Evolutionary conservation across 1,140 invertebrate genomes (phyloP).

Genomic region (Drosophila triauraria): DNA sequence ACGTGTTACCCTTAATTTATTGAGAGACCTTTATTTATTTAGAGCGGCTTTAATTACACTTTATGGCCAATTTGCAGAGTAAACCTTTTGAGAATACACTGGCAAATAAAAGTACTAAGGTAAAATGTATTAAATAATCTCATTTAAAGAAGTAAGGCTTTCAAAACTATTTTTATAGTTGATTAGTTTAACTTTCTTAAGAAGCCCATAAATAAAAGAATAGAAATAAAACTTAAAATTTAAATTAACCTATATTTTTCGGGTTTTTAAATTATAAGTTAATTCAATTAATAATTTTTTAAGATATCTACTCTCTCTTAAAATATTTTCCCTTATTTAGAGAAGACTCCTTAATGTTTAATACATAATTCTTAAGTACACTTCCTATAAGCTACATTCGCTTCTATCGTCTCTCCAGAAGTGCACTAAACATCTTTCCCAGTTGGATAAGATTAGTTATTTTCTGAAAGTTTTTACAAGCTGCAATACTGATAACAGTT

Average conservation of each 20-base stretch:
- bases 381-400: background rate
- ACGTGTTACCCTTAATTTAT: conserved; percentile 2
- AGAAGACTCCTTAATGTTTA: too few species aligned
- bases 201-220: background rate
- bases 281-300: too few species aligned
- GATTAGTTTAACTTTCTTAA: too few species aligned
- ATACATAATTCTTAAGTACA: background rate
- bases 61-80: conserved; percentile 2
- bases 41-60: conserved; percentile 11
- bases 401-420: background rate
- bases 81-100: background rate
- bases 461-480: conserved; percentile 38
- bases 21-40: conserved; percentile 5
- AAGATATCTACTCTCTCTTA: too few species aligned
- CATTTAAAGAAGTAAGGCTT: conserved; percentile 5
- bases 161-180: too few species aligned
- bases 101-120: background rate
- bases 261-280: too few species aligned
- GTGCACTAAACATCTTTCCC: background rate
- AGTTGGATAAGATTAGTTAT: conserved; percentile 5
- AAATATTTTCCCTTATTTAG: background rate
- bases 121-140: too few species aligned
- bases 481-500: conserved; percentile 61
- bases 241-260: background rate
- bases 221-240: background rate